Base-by-base conservation (phyloP, 2,888 invertebrate species). In the Epinotia brunnichana region DNA sequence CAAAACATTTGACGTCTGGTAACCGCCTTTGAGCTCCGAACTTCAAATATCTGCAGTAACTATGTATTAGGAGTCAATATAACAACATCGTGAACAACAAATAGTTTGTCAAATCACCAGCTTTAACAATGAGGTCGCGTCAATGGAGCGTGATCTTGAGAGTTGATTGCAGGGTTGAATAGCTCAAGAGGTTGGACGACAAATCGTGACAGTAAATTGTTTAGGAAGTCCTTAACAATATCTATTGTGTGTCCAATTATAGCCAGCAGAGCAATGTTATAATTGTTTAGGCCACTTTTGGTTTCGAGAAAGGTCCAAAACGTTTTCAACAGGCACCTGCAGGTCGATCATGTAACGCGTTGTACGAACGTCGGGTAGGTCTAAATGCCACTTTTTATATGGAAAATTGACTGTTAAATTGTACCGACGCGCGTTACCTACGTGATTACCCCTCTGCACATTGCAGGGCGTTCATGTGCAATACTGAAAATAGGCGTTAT, bases 81-180 rank as follows among this genome's bases (percentile, higher is more conserved):
- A 57, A 56, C 54, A 41, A n/a, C 21, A 51, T 1, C 44, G 19
- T 19, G 35, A 35, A 48, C 54, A 13, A 51, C 48, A 24, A 48
- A 41, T 54, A 54, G 66, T 71, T 71, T 64, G 57, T 60, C 66
- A 54, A 66, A 60, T 59, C 24, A 51, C 19, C 63, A 51, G 51
- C 39, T 54, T 44, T 24, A 61, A 69, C 57, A 64, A 57, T 57
- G 56, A 64, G 54, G 21, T 61, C 24, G 53, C 35, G 62, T 63
- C 63, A 59, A 70, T 48, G 56, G 62, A 62, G 56, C 17, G 51
- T 51, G 70, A 70, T 64, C 62, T 70, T 15, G 29, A 70, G 44
- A 63, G 57, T 70, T 70, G 63, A 70, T 63, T 57, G 57, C 39
- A 13, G 56, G 39, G 57, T 24, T 69, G 56, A 70, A 59, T 70